Evolutionary conservation across 2,113 vertebrate species (phyloP).

Genomic region (Rhea americana): DNA sequence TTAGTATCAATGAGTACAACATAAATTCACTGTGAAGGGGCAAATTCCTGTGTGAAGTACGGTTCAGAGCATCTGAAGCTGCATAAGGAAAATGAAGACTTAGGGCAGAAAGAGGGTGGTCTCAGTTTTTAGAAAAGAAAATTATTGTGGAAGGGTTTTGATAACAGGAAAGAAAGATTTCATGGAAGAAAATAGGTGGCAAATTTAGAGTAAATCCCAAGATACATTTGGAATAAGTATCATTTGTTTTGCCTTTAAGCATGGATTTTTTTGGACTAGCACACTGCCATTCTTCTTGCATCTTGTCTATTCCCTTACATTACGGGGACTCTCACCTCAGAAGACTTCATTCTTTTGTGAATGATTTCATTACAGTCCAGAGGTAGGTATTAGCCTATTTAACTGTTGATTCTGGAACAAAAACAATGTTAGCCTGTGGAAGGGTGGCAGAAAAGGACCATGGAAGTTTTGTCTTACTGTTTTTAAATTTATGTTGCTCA

Average conservation of each 20-base stretch:
- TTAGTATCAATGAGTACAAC: not conserved
- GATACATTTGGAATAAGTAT: not conserved
- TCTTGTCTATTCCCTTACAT: not conserved
- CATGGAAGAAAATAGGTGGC: not conserved
- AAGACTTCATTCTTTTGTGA: not conserved
- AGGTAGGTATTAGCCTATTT: not conserved
- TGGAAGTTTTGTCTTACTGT: not conserved
- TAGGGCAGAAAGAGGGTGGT: not conserved
- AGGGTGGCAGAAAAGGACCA: not conserved
- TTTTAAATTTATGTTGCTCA: not conserved
- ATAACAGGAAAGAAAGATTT: not conserved
- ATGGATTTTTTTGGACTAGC: not conserved
- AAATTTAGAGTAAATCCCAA: not conserved
- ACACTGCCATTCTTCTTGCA: not conserved
- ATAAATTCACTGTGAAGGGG: not conserved
- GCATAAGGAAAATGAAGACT: not conserved
- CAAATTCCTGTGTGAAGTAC: not conserved
- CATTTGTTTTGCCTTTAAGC: not conserved
- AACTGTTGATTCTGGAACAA: not conserved
- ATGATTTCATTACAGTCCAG: not conserved
- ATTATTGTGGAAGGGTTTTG: not conserved
- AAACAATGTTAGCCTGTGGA: not conserved
- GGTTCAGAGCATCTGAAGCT: not conserved
- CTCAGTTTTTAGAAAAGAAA: not conserved
- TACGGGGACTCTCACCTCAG: not conserved